Conservation (phyloP, 2,797 vertebrate genomes). For the Hydrocynus forskahlii region DNA sequence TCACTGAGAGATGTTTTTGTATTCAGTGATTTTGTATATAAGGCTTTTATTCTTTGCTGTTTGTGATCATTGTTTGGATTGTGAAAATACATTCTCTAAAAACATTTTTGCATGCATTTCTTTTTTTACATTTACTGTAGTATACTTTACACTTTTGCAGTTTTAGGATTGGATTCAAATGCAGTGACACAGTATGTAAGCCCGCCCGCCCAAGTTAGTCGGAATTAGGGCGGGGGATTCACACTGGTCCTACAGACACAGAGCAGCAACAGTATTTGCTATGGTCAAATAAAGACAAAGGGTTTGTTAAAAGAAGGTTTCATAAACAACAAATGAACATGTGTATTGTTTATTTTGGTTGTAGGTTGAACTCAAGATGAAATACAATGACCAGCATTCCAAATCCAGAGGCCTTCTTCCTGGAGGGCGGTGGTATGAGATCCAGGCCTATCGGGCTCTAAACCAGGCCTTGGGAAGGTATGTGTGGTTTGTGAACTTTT, state of each 20-base stretch:
- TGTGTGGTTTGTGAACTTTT: constrained; percentile 21
- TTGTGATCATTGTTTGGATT: neutral
- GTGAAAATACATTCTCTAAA: neutral
- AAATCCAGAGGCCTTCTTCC: constrained; percentile 89
- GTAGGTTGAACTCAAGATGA: constrained; percentile 95
- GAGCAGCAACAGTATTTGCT: neutral
- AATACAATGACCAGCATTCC: constrained; percentile 94
- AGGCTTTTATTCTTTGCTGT: neutral
- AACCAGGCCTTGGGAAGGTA: constrained; percentile 98
- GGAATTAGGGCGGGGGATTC: no score
- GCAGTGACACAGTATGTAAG: neutral
- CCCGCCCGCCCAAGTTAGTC: neutral
- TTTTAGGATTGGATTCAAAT: neutral
- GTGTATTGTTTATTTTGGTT: constrained; percentile 14
- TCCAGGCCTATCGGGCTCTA: constrained; percentile 94
- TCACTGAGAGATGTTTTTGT: no score
- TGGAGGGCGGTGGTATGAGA: constrained; percentile 95
- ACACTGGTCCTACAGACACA: neutral
- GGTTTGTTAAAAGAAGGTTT: neutral
- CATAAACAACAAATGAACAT: neutral
- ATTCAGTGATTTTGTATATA: no score
- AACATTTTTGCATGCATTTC: neutral
- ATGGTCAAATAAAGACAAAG: neutral
- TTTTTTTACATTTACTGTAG: neutral
- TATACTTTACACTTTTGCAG: neutral